Evolutionary conservation across 2,113 vertebrate species (phyloP).

Genomic region (Mesembrinibis cayennensis): DNA sequence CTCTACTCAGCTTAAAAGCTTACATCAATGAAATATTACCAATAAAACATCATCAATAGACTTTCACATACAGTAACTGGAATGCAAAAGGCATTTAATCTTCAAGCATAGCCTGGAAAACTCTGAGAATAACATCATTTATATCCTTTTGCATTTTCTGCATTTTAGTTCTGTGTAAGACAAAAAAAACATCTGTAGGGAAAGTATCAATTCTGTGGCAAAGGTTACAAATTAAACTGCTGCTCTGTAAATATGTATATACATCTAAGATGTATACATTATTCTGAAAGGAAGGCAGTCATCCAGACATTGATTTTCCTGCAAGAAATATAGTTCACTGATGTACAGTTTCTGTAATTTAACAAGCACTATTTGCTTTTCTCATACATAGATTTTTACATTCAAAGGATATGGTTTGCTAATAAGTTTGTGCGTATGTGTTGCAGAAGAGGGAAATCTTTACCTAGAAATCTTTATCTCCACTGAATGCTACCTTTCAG

Average conservation of each 20-base stretch:
- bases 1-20: constrained; percentile 1
- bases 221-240: background rate
- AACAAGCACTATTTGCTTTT: background rate
- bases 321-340: background rate
- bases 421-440: background rate
- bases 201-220: background rate
- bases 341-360: background rate
- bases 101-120: background rate
- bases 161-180: background rate
- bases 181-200: background rate
- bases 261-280: background rate
- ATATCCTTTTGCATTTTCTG: background rate
- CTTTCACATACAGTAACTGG: constrained; percentile 12
- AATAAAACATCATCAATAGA: constrained; percentile 20
- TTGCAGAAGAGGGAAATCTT: constrained; percentile 35
- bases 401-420: background rate
- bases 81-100: constrained; percentile 29
- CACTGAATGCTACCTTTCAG: constrained; percentile 53
- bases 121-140: background rate
- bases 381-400: background rate
- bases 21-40: background rate
- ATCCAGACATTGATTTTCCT: constrained; percentile 21
- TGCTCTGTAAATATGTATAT: constrained; percentile 17
- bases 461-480: constrained; percentile 69
- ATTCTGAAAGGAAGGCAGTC: constrained; percentile 9